Percentiles rank a stretch among this genome's conserved stretches.
Evolutionary conservation across 2,113 vertebrate genomes (phyloP).

Genomic region (Platysternon megacephalum): DNA sequence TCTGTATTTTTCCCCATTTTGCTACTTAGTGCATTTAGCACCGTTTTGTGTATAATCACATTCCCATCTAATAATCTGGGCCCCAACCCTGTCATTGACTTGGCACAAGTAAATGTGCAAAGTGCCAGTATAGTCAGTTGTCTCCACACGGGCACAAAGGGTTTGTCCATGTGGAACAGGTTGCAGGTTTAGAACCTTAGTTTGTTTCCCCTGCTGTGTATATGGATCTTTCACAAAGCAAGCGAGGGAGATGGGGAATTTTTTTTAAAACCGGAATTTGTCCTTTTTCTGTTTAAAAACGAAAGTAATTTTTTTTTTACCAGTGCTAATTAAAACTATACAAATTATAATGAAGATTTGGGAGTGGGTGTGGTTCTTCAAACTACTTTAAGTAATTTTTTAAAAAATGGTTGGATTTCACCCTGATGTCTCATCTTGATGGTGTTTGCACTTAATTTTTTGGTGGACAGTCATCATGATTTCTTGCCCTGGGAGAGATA

Average conservation of each 20-base stretch:
- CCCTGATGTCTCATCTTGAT: not conserved
- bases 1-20: not conserved
- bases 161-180: not conserved
- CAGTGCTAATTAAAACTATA: not conserved
- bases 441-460: not conserved
- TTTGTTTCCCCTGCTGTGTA: not conserved
- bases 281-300: not conserved
- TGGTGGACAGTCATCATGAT: not conserved
- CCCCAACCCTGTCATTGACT: accelerated
- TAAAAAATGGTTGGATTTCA: not conserved
- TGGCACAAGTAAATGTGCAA: not conserved
- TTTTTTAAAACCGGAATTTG: not conserved
- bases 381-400: not conserved
- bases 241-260: not conserved
- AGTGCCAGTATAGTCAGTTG: not conserved
- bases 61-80: not conserved
- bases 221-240: not conserved
- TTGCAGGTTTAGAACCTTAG: not conserved
- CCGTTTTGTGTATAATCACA: not conserved
- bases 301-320: not conserved
- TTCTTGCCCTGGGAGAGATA: not conserved
- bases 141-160: not conserved
- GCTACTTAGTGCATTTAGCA: not conserved
- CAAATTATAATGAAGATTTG: not conserved
- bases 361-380: not conserved